Percentiles rank a stretch among this genome's conserved stretches.
These are phyloP conservation scores for Marmota flaviventris DNA, from an alignment of 2,113 vertebrate genomes.

Conservation along the genomic window DNA sequence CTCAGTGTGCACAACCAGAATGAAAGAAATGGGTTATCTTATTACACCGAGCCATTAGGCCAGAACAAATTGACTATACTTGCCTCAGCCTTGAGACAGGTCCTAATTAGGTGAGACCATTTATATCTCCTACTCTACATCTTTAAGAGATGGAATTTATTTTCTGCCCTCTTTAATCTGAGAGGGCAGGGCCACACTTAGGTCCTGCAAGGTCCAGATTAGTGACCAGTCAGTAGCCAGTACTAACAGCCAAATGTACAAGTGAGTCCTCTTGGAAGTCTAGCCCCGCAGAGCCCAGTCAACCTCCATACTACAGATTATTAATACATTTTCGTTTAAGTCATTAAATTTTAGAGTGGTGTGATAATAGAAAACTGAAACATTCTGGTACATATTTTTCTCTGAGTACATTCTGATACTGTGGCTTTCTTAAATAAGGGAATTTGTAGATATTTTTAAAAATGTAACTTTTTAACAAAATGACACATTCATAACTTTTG, in stretches of 20 bases:
- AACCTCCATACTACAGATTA: neutral
- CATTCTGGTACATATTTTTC: neutral
- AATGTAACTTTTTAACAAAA: slow-evolving; percentile 12
- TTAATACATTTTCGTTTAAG: neutral
- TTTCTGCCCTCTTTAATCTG: neutral
- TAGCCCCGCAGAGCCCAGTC: neutral
- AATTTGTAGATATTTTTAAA: neutral
- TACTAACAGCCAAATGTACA: neutral
- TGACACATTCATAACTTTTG: neutral
- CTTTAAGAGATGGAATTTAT: neutral
- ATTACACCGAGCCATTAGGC: neutral
- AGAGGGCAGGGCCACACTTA: neutral
- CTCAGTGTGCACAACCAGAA: neutral
- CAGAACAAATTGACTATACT: neutral
- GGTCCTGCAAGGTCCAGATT: neutral
- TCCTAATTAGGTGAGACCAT: neutral
- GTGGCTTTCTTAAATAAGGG: neutral
- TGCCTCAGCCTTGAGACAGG: neutral
- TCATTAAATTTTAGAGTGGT: neutral
- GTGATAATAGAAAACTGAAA: neutral
- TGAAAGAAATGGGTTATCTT: neutral
- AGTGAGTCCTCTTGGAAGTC: neutral
- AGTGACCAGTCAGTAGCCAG: neutral
- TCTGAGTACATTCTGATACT: neutral
- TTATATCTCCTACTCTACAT: neutral